Conservation (phyloP, 2,888 invertebrate species). For the Zygogramma bicolorata region DNA sequence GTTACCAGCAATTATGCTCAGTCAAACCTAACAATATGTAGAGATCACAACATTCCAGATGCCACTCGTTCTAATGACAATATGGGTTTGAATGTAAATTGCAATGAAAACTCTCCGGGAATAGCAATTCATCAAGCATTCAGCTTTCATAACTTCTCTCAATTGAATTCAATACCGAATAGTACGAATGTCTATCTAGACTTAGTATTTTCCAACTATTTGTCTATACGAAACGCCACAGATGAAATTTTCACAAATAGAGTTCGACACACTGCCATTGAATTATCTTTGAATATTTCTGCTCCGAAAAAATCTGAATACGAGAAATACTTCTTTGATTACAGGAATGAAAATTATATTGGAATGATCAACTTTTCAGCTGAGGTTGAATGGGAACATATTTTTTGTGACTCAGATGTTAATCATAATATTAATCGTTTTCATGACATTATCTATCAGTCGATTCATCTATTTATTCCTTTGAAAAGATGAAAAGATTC, state of each 20-base stretch:
- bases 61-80: not conserved
- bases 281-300: not conserved
- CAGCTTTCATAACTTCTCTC: not conserved
- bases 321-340: not conserved
- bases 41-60: not conserved
- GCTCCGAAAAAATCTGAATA: not conserved
- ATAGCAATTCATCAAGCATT: not conserved
- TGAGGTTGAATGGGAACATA: not conserved
- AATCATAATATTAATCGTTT: not conserved
- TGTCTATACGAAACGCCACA: not conserved
- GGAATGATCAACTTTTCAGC: not conserved
- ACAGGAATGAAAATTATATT: not conserved
- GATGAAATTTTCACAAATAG: not conserved
- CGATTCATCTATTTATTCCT: not conserved
- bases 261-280: not conserved
- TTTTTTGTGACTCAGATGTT: not conserved
- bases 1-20: too few species aligned
- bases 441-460: not conserved
- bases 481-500: not conserved
- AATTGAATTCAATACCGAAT: not conserved
- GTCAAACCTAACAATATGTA: too few species aligned
- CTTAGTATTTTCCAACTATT: not conserved
- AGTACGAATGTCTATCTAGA: too few species aligned
- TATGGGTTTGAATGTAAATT: not conserved
- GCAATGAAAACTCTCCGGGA: not conserved